A percentile compares a stretch with the other conserved stretches of the same genome.
Evolutionary conservation across 2,888 invertebrate genomes (phyloP).

Genomic region (Melipona bicolor): DNA sequence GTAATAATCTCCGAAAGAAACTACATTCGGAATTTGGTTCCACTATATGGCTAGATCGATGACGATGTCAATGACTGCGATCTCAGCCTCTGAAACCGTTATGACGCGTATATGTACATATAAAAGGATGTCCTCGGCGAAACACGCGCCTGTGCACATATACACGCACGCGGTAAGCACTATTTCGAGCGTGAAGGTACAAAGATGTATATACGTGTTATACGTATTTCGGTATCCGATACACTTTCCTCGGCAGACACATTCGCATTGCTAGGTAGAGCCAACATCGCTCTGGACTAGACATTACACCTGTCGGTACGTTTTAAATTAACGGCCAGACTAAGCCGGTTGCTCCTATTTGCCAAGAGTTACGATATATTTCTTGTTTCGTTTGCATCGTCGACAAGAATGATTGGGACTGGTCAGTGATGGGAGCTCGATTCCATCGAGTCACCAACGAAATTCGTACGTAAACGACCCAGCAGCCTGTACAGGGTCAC

Average conservation of each 20-base stretch:
- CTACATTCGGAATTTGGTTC: slow-evolving; percentile 37
- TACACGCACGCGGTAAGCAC: slow-evolving; percentile 9
- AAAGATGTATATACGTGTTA: slow-evolving; percentile 46
- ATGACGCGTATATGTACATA: slow-evolving; percentile 36
- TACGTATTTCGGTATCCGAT: slow-evolving; percentile 52
- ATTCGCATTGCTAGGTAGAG: slow-evolving; percentile 13
- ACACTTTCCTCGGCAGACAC: slow-evolving; percentile 39
- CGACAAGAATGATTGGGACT: slow-evolving; percentile 68
- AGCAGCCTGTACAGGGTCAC: no score
- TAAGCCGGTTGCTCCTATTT: slow-evolving; percentile 69
- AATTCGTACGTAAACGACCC: no score
- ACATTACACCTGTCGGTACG: slow-evolving; percentile 61
- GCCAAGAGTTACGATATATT: slow-evolving; percentile 63
- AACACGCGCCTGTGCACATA: slow-evolving; percentile 5
- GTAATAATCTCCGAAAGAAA: slow-evolving; percentile 18
- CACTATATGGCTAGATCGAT: slow-evolving; percentile 23
- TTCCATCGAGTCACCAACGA: background rate
- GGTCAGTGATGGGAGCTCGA: slow-evolving; percentile 71
- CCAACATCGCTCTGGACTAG: slow-evolving; percentile 29
- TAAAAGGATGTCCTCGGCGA: slow-evolving; percentile 8
- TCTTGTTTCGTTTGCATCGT: slow-evolving; percentile 66
- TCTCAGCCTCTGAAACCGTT: slow-evolving; percentile 49
- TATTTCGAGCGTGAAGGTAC: slow-evolving; percentile 50
- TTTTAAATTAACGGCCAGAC: slow-evolving; percentile 50
- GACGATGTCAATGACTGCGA: slow-evolving; percentile 64